These are phyloP conservation scores for Prietella phreatophila DNA, from an alignment of 2,113 vertebrate species.

Conservation along the genomic window DNA sequence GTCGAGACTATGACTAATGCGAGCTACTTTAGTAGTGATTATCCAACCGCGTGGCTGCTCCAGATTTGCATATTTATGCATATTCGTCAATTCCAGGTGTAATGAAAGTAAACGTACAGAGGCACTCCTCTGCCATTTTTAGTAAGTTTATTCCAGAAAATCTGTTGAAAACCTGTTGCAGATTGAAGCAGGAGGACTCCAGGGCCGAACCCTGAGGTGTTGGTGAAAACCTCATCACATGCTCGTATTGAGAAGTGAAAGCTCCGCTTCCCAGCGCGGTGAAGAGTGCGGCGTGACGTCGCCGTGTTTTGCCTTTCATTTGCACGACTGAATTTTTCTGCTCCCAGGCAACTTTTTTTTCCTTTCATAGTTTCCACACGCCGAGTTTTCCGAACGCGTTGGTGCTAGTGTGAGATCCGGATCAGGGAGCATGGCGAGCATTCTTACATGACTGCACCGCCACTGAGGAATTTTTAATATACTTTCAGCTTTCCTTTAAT, in stretches of 20 bases:
- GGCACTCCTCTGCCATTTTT: not conserved
- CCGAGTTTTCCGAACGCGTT: not conserved
- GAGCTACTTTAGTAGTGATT: not conserved
- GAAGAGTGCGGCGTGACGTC: not conserved
- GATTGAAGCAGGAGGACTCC: not conserved
- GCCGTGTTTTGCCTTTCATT: slow-evolving; percentile 13
- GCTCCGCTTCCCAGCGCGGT: not conserved
- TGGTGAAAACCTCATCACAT: not conserved
- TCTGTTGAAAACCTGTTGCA: not conserved
- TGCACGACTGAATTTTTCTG: not conserved
- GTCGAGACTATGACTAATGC: not conserved
- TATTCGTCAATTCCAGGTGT: not conserved
- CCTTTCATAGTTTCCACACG: not conserved
- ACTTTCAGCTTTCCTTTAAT: not conserved
- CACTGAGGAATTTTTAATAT: not conserved
- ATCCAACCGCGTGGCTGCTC: not conserved
- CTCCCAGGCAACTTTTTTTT: not conserved
- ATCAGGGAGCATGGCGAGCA: not conserved
- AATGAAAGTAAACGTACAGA: not conserved
- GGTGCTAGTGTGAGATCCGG: not conserved
- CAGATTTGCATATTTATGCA: not conserved
- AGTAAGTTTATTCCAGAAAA: not conserved
- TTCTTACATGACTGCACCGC: not conserved
- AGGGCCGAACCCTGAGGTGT: not conserved
- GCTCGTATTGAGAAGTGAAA: not conserved